A percentile compares a stretch with the other conserved stretches of the same genome.
These are phyloP conservation scores for Parus major DNA, from an alignment of 2,113 vertebrate species.

Conservation along the genomic window DNA sequence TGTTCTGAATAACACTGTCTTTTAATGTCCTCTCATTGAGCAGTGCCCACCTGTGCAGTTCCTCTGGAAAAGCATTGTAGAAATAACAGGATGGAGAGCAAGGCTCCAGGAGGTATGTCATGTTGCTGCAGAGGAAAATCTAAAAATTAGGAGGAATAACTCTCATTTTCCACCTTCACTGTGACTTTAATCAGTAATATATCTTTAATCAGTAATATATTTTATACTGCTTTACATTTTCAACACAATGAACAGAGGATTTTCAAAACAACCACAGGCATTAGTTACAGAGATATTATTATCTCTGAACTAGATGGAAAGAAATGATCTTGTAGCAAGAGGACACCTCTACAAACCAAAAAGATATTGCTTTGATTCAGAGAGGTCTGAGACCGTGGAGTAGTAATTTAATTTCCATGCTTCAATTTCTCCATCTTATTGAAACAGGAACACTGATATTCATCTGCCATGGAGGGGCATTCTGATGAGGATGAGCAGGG, in stretches of 20 bases:
- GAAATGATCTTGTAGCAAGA: background rate
- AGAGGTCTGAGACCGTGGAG: background rate
- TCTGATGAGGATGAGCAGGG: background rate
- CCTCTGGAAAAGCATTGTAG: background rate
- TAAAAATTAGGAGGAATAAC: slow-evolving; percentile 9
- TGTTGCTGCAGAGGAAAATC: background rate
- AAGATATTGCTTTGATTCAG: slow-evolving; percentile 45
- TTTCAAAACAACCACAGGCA: slow-evolving; percentile 4
- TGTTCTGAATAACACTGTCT: background rate
- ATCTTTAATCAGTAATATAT: slow-evolving; percentile 5
- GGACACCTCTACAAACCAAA: background rate
- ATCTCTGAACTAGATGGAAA: slow-evolving; percentile 30
- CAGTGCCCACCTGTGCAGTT: background rate
- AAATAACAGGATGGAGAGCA: background rate
- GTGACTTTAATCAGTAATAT: slow-evolving; percentile 1
- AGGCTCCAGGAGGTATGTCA: background rate
- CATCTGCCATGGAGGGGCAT: background rate
- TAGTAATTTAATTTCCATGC: slow-evolving; percentile 43
- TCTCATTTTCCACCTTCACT: background rate
- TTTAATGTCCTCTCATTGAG: background rate
- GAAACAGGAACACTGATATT: background rate
- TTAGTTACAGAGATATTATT: slow-evolving; percentile 39
- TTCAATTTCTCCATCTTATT: slow-evolving; percentile 46
- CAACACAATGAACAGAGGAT: background rate
- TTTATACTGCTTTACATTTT: slow-evolving; percentile 17